Conservation (phyloP, 2,888 invertebrate genomes). For the Limnephilus auricula region DNA sequence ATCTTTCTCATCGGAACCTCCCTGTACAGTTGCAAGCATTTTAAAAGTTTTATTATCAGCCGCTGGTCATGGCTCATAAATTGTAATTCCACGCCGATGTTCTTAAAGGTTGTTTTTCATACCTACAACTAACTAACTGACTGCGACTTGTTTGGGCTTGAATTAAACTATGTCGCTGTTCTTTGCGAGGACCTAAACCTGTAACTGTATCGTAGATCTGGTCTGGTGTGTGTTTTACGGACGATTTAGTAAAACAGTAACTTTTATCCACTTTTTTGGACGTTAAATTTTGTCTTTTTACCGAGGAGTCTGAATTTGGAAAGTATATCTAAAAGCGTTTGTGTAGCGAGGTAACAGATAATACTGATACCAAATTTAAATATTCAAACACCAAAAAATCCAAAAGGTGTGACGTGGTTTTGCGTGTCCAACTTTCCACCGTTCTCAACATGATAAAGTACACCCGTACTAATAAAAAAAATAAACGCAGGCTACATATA, state of each 20-base stretch:
- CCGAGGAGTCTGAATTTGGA: not conserved
- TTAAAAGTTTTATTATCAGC: no score
- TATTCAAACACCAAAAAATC: not conserved
- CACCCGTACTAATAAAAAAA: constrained; percentile 30
- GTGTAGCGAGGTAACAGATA: not conserved
- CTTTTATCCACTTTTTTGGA: not conserved
- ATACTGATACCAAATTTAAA: not conserved
- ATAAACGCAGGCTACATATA: constrained; percentile 30
- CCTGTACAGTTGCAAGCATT: no score
- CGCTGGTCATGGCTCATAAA: no score
- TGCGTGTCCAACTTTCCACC: not conserved
- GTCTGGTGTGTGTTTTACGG: not conserved
- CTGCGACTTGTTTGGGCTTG: no score
- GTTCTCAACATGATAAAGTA: not conserved
- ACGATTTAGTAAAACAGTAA: not conserved
- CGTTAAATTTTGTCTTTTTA: not conserved
- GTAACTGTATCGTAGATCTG: not conserved
- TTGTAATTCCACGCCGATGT: no score
- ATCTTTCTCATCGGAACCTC: no score
- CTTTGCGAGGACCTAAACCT: no score
- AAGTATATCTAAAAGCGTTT: not conserved
- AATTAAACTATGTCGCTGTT: no score
- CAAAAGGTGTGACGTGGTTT: not conserved
- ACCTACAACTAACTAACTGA: no score
- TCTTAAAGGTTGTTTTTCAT: no score